Conservation (phyloP, 2,888 invertebrate genomes). For the Drosophila mettleri region DNA sequence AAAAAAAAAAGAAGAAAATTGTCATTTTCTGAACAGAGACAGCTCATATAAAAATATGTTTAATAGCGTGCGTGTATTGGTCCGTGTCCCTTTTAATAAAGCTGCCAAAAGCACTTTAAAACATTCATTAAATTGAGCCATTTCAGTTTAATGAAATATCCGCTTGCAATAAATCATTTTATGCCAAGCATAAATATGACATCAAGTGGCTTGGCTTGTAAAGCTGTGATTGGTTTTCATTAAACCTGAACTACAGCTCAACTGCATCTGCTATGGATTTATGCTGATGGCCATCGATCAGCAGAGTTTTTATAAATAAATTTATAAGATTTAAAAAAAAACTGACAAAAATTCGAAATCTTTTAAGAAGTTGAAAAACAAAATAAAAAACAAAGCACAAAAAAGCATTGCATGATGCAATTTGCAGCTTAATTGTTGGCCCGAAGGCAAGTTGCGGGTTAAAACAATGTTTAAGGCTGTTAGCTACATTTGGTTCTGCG, state of each 20-base stretch:
- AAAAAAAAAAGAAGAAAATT: neutral
- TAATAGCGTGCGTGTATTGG: neutral
- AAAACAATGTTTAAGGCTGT: slow-evolving; percentile 60
- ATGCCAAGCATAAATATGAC: neutral
- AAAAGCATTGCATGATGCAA: slow-evolving; percentile 15
- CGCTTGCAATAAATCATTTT: neutral
- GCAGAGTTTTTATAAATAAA: neutral
- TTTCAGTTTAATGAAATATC: neutral
- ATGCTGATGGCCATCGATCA: neutral
- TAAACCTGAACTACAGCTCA: neutral
- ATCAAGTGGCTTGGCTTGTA: neutral
- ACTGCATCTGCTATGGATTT: neutral
- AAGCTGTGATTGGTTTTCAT: slow-evolving; percentile 1
- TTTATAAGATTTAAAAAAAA: neutral
- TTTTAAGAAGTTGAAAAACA: slow-evolving; percentile 5
- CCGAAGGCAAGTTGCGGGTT: slow-evolving; percentile 44
- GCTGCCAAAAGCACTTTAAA: neutral
- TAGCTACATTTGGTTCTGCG: slow-evolving; percentile 63
- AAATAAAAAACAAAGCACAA: neutral
- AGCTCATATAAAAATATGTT: neutral
- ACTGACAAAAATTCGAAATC: neutral
- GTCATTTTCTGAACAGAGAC: neutral
- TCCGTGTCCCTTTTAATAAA: neutral
- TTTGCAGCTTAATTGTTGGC: slow-evolving; percentile 52
- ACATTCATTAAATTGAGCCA: neutral